A percentile compares a stretch with the other conserved stretches of the same genome.
These are phyloP conservation scores for Enteromius viviparus DNA, from an alignment of 2,797 vertebrate species.

Conservation along the genomic window DNA sequence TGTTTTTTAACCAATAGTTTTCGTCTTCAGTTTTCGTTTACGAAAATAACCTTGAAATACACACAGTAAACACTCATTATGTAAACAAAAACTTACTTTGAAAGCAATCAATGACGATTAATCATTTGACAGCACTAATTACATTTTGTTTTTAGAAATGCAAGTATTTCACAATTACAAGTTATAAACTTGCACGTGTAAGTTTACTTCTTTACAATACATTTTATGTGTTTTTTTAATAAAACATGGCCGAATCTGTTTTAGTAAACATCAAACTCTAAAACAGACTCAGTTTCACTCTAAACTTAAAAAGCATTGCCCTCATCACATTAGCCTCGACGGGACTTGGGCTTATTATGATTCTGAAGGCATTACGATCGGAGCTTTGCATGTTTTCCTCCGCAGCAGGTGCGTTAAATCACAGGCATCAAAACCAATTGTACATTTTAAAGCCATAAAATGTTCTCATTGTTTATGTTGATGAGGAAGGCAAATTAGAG, in stretches of 20 bases:
- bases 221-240: background rate
- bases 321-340: no score
- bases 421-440: slow-evolving; percentile 4
- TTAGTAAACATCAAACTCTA: background rate
- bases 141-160: no score
- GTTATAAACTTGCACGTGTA: background rate
- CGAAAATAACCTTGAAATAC: no score
- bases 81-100: no score
- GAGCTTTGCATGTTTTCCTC: background rate
- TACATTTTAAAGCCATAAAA: slow-evolving; percentile 30
- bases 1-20: no score
- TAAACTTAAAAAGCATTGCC: background rate
- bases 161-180: no score
- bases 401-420: background rate
- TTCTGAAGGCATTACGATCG: background rate
- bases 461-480: slow-evolving; percentile 29
- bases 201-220: background rate
- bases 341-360: background rate
- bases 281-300: background rate
- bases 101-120: no score
- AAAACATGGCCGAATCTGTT: background rate
- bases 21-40: no score
- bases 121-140: no score
- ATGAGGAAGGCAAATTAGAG: slow-evolving; percentile 43
- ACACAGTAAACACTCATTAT: no score